Evolutionary conservation across 2,113 vertebrate species (phyloP).

Genomic region (Tragelaphus strepsiceros): DNA sequence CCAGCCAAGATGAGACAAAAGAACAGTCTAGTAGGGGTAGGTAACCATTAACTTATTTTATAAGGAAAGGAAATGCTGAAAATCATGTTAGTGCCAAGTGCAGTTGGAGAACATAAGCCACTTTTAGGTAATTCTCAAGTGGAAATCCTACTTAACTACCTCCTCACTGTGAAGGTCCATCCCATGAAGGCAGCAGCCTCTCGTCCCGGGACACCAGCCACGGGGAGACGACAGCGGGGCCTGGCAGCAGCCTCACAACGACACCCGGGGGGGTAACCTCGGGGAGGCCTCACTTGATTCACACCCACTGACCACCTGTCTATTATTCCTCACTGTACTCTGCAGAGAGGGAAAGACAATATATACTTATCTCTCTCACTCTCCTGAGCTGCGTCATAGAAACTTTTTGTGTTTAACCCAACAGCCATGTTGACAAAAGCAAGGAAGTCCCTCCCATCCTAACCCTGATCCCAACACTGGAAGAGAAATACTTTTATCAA

Average conservation of each 20-base stretch:
- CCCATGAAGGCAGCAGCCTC: background rate
- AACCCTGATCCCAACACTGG: background rate
- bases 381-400: background rate
- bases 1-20: background rate
- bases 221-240: background rate
- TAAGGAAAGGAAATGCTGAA: background rate
- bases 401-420: background rate
- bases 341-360: slow-evolving; percentile 57
- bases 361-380: background rate
- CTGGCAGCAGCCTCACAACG: background rate
- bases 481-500: slow-evolving; percentile 18
- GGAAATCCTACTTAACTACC: background rate
- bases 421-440: background rate
- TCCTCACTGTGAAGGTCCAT: background rate
- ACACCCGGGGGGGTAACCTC: background rate
- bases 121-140: background rate
- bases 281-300: slow-evolving; percentile 9
- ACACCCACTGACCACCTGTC: slow-evolving; percentile 61
- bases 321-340: slow-evolving; percentile 57
- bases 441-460: background rate
- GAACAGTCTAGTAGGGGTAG: background rate
- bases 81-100: background rate
- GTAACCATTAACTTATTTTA: background rate
- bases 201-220: background rate
- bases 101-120: background rate